Percentiles rank a stretch among this genome's conserved stretches.
Conservation (phyloP, 2,888 invertebrate genomes). For the Maniola hyperantus region DNA sequence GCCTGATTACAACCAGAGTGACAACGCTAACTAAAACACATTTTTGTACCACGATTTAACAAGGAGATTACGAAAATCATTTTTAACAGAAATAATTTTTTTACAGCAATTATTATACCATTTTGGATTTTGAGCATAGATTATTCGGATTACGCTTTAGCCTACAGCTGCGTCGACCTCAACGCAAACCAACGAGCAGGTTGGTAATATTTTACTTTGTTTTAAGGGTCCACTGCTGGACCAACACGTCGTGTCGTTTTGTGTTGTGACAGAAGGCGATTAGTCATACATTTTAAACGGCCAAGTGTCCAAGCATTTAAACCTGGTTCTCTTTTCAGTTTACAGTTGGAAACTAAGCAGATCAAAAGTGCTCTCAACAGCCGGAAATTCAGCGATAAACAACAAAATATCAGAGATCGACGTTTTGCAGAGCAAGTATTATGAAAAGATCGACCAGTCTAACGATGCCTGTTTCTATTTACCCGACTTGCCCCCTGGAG, state of each 20-base stretch:
- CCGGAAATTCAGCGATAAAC: constrained; percentile 33
- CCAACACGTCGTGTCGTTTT: no score
- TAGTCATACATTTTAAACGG: no score
- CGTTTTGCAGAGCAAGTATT: constrained; percentile 59
- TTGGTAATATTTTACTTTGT: not conserved
- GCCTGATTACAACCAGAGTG: no score
- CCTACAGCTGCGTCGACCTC: constrained; percentile 82
- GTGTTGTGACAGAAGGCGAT: no score
- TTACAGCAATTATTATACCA: constrained; percentile 45
- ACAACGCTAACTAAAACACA: no score
- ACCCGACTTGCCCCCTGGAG: constrained; percentile 56
- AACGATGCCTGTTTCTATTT: constrained; percentile 63
- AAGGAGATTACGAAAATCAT: no score
- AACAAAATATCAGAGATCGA: constrained; percentile 45
- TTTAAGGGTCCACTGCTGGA: no score
- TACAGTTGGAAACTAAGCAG: constrained; percentile 73
- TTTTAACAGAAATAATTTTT: constrained; percentile 16
- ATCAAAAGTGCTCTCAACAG: constrained; percentile 45
- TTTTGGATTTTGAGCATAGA: constrained; percentile 70
- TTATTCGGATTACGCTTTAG: constrained; percentile 81
- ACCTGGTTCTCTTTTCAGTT: constrained; percentile 50
- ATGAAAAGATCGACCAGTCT: constrained; percentile 53
- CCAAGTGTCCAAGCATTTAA: not conserved
- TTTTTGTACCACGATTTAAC: no score
- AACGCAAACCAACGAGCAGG: constrained; percentile 1